Percentiles rank a stretch among this genome's conserved stretches.
Evolutionary conservation across 2,888 invertebrate genomes (phyloP).

Genomic region (Trilocha varians): DNA sequence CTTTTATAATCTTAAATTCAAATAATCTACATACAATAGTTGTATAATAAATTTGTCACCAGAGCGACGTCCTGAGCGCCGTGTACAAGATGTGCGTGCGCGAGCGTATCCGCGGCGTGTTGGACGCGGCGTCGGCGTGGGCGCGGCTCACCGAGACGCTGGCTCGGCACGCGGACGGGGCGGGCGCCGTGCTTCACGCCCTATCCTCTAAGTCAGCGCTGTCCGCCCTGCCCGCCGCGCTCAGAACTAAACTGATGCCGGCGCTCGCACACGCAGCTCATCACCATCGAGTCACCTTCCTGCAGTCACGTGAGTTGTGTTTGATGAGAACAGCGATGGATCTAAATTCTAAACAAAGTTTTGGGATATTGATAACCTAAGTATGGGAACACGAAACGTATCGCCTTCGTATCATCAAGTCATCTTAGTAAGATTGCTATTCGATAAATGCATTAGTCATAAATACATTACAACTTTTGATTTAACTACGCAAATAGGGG

Average conservation of each 20-base stretch:
- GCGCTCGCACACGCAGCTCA: conserved; percentile 54
- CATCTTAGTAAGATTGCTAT: too few relatives aligned
- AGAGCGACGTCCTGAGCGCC: conserved; percentile 41
- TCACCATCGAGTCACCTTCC: conserved; percentile 36
- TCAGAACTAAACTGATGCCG: conserved; percentile 35
- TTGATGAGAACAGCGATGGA: too few relatives aligned
- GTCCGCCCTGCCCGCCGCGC: conserved; percentile 20
- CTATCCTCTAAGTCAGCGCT: conserved; percentile 18
- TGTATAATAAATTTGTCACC: conserved; percentile 3
- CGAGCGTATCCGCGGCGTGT: conserved; percentile 17
- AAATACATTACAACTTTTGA: too few relatives aligned
- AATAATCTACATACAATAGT: too few relatives aligned
- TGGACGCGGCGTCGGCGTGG: conserved; percentile 21
- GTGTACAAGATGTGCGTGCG: conserved; percentile 34
- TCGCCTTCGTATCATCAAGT: too few relatives aligned
- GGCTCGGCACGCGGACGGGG: conserved; percentile 23
- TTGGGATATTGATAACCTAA: too few relatives aligned
- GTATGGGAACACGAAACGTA: too few relatives aligned
- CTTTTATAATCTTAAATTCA: too few relatives aligned
- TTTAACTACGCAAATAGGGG: too few relatives aligned
- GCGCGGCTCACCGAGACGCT: conserved; percentile 22
- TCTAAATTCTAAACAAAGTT: too few relatives aligned
- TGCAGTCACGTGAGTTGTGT: conserved; percentile 40
- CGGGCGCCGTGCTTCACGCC: conserved; percentile 26
- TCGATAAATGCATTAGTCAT: too few relatives aligned